Percentiles rank a stretch among this genome's conserved stretches.
These are phyloP conservation scores for Matsumyia berberina DNA, from an alignment of 2,888 invertebrate species.

Conservation along the genomic window DNA sequence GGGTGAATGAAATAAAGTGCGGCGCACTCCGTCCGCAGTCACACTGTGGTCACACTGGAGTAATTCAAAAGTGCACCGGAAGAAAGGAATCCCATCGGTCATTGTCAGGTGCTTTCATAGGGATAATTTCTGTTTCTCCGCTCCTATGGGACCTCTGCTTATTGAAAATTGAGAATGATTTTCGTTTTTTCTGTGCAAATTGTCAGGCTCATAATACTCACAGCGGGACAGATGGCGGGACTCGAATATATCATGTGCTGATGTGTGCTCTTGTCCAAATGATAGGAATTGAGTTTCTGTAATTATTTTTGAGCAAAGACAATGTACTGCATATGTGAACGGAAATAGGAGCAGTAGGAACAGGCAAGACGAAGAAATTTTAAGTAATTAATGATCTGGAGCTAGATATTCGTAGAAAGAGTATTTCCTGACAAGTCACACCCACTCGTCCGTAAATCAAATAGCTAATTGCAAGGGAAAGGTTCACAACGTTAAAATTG, in stretches of 20 bases:
- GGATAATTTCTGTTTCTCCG: conserved; percentile 54
- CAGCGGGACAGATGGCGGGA: conserved; percentile 66
- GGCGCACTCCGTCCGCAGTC: conserved; percentile 24
- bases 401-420: too few relatives aligned
- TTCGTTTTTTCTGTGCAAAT: conserved; percentile 61
- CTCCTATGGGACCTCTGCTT: conserved; percentile 43
- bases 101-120: conserved; percentile 75
- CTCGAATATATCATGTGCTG: conserved; percentile 59
- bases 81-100: conserved; percentile 76
- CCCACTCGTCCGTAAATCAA: too few relatives aligned
- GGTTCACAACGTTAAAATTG: too few relatives aligned
- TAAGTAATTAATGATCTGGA: too few relatives aligned
- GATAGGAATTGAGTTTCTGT: conserved; percentile 42
- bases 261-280: conserved; percentile 55
- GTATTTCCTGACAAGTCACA: too few relatives aligned
- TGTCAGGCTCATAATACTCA: conserved; percentile 74
- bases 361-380: too few relatives aligned
- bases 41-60: conserved; percentile 35
- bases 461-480: too few relatives aligned
- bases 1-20: conserved; percentile 49
- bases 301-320: conserved; percentile 55
- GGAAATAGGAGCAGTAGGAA: too few relatives aligned
- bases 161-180: conserved; percentile 73
- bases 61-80: conserved; percentile 65
- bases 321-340: conserved; percentile 8